Evolutionary conservation across 2,797 vertebrate genomes (phyloP).

Genomic region (Gymnodraco acuticeps): DNA sequence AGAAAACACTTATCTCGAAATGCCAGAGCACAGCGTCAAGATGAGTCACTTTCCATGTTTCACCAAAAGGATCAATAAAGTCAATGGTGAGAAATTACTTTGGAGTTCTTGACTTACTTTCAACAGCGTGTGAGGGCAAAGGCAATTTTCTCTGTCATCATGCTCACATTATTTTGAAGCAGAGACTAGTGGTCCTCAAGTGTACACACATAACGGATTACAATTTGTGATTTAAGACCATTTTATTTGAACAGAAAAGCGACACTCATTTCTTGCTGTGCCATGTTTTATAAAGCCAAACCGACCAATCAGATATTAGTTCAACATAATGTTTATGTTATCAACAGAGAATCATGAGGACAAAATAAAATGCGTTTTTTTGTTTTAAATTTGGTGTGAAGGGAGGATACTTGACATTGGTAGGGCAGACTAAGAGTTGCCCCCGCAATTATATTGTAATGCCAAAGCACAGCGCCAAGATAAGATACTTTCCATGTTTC

Average conservation of each 20-base stretch:
- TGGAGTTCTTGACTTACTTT: neutral
- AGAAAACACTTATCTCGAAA: neutral
- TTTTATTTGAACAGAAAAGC: too few species aligned
- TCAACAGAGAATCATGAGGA: neutral
- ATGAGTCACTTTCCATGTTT: conserved; percentile 1
- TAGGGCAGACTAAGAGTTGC: too few species aligned
- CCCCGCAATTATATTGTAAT: neutral
- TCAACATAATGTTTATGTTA: neutral
- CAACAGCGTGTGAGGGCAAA: too few species aligned
- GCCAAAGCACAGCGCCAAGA: neutral
- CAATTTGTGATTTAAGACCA: too few species aligned
- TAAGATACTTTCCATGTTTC: neutral
- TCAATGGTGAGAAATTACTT: neutral
- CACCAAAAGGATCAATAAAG: neutral
- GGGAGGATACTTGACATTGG: too few species aligned
- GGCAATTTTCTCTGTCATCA: too few species aligned
- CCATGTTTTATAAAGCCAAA: neutral
- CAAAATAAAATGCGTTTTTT: neutral
- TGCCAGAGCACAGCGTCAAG: neutral
- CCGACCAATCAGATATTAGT: neutral
- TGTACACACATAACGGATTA: too few species aligned
- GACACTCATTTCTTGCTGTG: neutral
- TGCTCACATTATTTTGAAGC: too few species aligned
- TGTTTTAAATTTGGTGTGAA: too few species aligned
- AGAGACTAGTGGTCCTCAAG: too few species aligned